These are phyloP conservation scores for Hemicordylus capensis DNA, from an alignment of 2,113 vertebrate genomes.

Conservation along the genomic window DNA sequence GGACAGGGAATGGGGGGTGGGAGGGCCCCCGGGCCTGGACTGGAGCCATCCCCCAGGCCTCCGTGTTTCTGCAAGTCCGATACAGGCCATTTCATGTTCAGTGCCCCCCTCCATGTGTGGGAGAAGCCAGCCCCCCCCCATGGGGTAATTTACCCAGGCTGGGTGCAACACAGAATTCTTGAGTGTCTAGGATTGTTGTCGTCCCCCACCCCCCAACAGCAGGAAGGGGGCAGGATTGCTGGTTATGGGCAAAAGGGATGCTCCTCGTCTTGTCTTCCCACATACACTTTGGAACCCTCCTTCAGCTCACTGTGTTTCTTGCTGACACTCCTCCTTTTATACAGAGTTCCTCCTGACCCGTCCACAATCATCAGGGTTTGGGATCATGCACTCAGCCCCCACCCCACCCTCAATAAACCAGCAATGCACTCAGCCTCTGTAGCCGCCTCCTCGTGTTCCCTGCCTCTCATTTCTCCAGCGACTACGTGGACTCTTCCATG, in stretches of 20 bases:
- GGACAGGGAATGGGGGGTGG: background rate
- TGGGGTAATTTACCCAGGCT: background rate
- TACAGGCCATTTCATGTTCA: background rate
- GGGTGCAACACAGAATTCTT: background rate
- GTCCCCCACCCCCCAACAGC: background rate
- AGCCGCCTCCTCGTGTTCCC: no score
- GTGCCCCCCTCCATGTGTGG: background rate
- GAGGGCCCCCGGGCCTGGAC: background rate
- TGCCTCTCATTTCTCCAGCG: fast-evolving
- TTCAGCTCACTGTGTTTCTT: background rate
- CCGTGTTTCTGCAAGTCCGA: no score
- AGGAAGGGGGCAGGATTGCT: no score
- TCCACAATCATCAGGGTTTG: background rate
- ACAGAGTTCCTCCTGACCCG: background rate
- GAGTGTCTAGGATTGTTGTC: no score
- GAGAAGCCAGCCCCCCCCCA: background rate
- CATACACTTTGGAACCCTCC: background rate
- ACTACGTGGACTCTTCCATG: fast-evolving
- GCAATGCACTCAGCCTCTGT: background rate
- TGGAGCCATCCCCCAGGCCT: no score
- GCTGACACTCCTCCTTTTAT: background rate
- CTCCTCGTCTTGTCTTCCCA: background rate
- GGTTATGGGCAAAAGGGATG: background rate
- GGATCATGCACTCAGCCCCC: background rate
- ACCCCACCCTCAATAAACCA: background rate